Percentiles rank a stretch among this genome's conserved stretches.
phyloP scores from a whole-genome alignment of 2,113 vertebrate species.

The Junco hyemalis region DNA sequence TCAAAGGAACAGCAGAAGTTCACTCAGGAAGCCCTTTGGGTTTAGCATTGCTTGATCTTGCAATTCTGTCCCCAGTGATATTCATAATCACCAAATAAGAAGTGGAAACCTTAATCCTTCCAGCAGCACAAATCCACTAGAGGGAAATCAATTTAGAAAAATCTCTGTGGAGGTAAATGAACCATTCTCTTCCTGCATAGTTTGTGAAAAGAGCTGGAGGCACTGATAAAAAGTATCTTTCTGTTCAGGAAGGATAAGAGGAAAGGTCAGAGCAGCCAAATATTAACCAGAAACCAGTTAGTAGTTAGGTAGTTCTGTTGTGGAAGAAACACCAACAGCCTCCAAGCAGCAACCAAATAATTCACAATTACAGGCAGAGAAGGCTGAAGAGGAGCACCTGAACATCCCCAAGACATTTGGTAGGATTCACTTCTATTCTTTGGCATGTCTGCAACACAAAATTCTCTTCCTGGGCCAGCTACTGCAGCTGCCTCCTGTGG shows the following conservation, averaged over 20 bases:
- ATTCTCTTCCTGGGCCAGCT: background rate
- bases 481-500: background rate
- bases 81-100: background rate
- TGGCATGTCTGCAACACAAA: background rate
- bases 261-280: background rate
- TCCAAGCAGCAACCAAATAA: background rate
- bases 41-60: background rate
- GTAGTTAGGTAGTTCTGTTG: background rate
- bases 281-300: background rate
- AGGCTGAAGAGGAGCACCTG: background rate
- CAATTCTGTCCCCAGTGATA: background rate
- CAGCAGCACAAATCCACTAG: background rate
- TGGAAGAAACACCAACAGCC: background rate
- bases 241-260: background rate
- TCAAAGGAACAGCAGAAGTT: conserved; percentile 22
- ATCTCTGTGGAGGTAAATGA: background rate
- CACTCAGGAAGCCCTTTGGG: background rate
- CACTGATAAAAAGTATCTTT: background rate
- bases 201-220: background rate
- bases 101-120: conserved; percentile 24
- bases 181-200: background rate
- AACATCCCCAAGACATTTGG: background rate
- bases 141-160: conserved; percentile 4
- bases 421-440: background rate
- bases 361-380: background rate